A percentile compares a stretch with the other conserved stretches of the same genome.
These are phyloP conservation scores for Alitta virens DNA, from an alignment of 2,888 invertebrate genomes.

Conservation along the genomic window DNA sequence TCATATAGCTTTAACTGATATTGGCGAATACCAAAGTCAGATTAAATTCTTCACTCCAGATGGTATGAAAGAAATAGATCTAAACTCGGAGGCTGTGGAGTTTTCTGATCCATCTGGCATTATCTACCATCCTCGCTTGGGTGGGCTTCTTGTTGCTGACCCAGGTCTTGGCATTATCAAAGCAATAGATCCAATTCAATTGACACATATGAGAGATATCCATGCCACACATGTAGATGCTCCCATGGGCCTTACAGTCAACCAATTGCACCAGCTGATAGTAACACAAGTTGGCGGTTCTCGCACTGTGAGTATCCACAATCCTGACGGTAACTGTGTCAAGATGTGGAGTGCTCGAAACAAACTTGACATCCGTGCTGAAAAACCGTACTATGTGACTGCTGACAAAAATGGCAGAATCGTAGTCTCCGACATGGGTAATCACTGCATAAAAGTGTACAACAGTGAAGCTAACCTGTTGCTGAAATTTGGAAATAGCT, in stretches of 20 bases:
- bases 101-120: neutral
- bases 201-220: neutral
- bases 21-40: neutral
- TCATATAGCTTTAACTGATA: neutral
- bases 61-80: neutral
- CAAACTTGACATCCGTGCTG: neutral
- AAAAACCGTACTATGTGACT: neutral
- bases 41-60: neutral
- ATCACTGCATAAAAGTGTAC: neutral
- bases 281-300: neutral
- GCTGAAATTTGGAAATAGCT: neutral
- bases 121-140: neutral
- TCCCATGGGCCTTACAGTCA: neutral
- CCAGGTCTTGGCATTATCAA: neutral
- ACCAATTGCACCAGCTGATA: neutral
- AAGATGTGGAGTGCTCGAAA: neutral
- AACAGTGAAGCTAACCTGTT: neutral
- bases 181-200: neutral
- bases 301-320: neutral
- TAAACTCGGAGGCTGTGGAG: neutral
- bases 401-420: neutral
- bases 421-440: neutral
- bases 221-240: neutral
- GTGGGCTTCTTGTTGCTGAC: neutral
- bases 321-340: neutral